Base-by-base conservation (phyloP, 2,797 vertebrate species). In the Geotrypetes seraphini region DNA sequence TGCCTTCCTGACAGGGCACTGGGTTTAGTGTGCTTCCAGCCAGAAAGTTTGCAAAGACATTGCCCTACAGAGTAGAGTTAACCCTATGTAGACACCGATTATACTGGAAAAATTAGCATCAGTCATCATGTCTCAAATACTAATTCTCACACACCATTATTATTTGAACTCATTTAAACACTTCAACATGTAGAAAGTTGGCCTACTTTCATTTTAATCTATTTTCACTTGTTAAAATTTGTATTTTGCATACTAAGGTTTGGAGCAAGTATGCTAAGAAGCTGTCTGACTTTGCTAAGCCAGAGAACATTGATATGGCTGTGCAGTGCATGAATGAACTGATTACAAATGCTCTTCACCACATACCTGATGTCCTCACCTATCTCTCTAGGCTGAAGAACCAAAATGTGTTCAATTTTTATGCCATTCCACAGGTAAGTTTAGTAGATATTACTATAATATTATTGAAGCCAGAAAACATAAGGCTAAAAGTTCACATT, bases 331-430 rank as follows among this genome's bases (percentile, higher is more conserved):
- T 99, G 61, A 99, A 99, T 7, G 76, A 98, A 40, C 85, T 99
- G 53, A 85, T 99, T 53, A 96, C 92, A 3, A 90, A 91, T 0
- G 77, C 95, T 1, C 72, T 98, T 9, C 72, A 61, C 3, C 95
- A 99, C 1, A 83, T 98, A 30, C 95, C 96, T 0, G 89, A 99
- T 1, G 88, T 98, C 31, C 78, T 99, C 44, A 68, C 72, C 1
- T 98, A 93, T 53, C 73, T 98, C 48, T 88, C 88, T 8, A 84
- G 86, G 8, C 89, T 99, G 11, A 88, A 64, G 55, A 99, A 99
- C 78, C 91, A 97, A 68, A 96, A 88, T 7, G 82, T 99, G 55
- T 99, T 98, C 69, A 97, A 97, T 66, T 97, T 99, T 76, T 98
- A 92, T 0, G 95, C 96, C 7, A 97, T 99, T 47, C 93, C 93